Evolutionary conservation across 2,888 invertebrate species (phyloP).

Genomic region (Erannis defoliaria): DNA sequence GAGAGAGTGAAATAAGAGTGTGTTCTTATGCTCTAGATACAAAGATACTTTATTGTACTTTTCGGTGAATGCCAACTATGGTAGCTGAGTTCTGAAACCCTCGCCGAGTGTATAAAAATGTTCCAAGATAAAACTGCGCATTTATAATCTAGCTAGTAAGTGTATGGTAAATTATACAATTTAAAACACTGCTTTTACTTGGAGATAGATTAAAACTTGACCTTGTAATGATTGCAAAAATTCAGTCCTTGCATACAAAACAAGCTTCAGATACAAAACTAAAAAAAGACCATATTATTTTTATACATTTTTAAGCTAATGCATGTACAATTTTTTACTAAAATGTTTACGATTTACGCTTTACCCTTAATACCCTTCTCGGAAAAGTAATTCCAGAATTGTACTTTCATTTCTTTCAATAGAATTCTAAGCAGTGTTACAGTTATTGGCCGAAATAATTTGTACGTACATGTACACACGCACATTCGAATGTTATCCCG

Average conservation of each 20-base stretch:
- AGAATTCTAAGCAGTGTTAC: slow-evolving; percentile 19
- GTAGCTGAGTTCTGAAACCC: too few relatives aligned
- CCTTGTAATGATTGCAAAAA: not conserved
- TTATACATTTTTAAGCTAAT: not conserved
- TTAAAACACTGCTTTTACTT: not conserved
- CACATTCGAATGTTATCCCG: slow-evolving; percentile 34
- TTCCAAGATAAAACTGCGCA: too few relatives aligned
- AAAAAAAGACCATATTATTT: not conserved
- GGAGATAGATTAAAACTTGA: not conserved
- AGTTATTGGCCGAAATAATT: slow-evolving; percentile 33
- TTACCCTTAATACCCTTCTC: slow-evolving; percentile 9
- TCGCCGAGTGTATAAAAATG: too few relatives aligned
- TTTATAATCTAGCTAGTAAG: too few relatives aligned
- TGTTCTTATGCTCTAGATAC: too few relatives aligned
- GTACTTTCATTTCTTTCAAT: slow-evolving; percentile 20
- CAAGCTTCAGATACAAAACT: not conserved
- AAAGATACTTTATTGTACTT: too few relatives aligned
- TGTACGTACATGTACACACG: slow-evolving; percentile 35
- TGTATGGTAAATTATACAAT: not conserved
- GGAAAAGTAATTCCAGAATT: slow-evolving; percentile 22
- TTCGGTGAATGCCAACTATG: too few relatives aligned
- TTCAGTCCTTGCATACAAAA: not conserved
- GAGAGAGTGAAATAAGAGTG: too few relatives aligned
- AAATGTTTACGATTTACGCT: slow-evolving; percentile 1
- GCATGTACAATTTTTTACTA: not conserved